A percentile compares a stretch with the other conserved stretches of the same genome.
phyloP scores from a whole-genome alignment of 37 sponge, comb jelly and placozoan genomes.

The Sycon ciliatum region DNA sequence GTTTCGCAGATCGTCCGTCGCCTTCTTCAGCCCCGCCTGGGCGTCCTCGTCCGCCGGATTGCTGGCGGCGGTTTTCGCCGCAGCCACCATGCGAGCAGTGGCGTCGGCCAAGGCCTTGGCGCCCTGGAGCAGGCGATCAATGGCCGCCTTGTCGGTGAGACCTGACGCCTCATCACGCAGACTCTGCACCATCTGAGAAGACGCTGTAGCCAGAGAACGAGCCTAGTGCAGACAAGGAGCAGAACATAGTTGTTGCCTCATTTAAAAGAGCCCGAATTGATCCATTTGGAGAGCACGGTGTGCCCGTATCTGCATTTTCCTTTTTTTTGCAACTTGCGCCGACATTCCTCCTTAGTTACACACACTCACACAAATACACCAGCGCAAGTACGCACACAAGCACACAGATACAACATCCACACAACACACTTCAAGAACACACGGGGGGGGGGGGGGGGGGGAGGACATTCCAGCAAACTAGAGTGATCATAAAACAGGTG shows the following conservation, averaged over 20 bases:
- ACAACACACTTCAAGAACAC: no score
- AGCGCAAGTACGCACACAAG: neutral
- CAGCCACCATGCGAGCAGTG: conserved; percentile 89
- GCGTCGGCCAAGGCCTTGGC: conserved; percentile 88
- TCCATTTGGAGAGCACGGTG: no score
- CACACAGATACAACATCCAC: neutral
- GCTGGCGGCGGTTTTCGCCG: conserved; percentile 58
- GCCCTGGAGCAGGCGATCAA: conserved; percentile 58
- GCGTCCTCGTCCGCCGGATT: conserved; percentile 46
- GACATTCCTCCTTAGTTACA: no score
- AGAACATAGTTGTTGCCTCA: no score
- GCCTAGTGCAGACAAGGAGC: no score
- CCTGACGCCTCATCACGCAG: neutral
- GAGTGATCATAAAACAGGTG: no score
- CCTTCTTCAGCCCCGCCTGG: conserved; percentile 58
- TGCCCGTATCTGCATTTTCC: no score
- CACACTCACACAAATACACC: neutral
- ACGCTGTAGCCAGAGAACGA: no score
- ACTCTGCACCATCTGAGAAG: conserved; percentile 5
- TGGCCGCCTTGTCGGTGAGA: conserved; percentile 56
- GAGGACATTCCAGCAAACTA: no score
- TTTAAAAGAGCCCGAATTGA: no score
- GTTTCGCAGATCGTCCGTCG: conserved; percentile 57
- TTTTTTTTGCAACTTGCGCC: no score
- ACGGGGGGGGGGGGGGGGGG: no score